Base-by-base conservation (phyloP, 2,797 vertebrate species). In the Bucorvus abyssinicus region DNA sequence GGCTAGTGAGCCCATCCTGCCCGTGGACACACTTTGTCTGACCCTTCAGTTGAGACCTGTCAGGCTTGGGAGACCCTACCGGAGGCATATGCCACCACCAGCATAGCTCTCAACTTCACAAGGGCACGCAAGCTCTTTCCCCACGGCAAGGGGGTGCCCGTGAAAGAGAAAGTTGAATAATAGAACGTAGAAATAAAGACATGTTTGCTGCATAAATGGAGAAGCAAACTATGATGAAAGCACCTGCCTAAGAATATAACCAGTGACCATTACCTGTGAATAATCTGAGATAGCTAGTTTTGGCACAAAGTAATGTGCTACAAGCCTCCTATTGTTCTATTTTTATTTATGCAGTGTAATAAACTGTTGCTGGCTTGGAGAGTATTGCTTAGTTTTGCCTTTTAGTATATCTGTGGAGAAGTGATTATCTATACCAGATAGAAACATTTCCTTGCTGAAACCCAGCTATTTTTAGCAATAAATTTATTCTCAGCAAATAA, bases 221-320 rank as follows among this genome's bases (percentile, higher is more conserved):
- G 34, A 57, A 82, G 42, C 12, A 78, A 83, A 21, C 27, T 49
- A 4, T n/a, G 4, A 49, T 40, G 24, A 40, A 57, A 61, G 27
- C 44, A 55, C 4, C 14, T 1, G 1, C 21, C 6, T 67, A 36
- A 27, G 34, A 8, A 34, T n/a, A 23, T 9, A 55, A 0, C 68
- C 14, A 8, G 30, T 50, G 63, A 22, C 27, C 2, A 3, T 49
- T 78, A 71, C 10, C 8, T 59, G 29, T 60, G 20, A 55, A 45
- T 61, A 78, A 30, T 69, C 22, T 36, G 76, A 42, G 14, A 12
- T 22, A 27, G 38, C 40, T 65, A 44, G 16, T 44, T 49, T 49
- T 68, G 73, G 50, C 32, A 29, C 30, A 50, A 42, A 68, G n/a
- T 74, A 18, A 38, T 42, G 27, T 47, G n/a, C n/a, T n/a, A n/a